Percentiles rank a stretch among this genome's conserved stretches.
These are phyloP conservation scores for Conomelus anceps DNA, from an alignment of 2,888 invertebrate genomes.

Conservation along the genomic window DNA sequence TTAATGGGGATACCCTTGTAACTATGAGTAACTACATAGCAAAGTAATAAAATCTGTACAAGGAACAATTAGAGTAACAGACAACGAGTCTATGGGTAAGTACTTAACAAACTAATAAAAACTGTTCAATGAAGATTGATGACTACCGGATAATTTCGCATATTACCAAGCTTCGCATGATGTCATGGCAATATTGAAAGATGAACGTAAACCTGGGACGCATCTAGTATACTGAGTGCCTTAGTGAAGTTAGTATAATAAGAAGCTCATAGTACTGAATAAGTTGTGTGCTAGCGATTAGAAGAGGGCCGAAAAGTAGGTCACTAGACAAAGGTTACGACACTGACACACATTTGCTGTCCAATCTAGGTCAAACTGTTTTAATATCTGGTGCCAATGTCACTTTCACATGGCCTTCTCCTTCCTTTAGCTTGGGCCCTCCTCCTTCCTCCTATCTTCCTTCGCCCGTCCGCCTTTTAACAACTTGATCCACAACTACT, in stretches of 20 bases:
- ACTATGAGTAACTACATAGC: too few species aligned
- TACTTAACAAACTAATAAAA: neutral
- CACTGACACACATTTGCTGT: neutral
- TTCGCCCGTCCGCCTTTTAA: neutral
- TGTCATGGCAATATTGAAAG: neutral
- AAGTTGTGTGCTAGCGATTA: neutral
- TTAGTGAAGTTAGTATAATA: neutral
- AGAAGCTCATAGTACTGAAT: neutral
- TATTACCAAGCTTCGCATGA: neutral
- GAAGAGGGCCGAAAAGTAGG: neutral
- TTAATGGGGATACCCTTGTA: too few species aligned
- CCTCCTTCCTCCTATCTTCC: neutral
- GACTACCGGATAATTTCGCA: neutral
- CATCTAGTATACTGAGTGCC: neutral
- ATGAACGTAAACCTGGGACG: neutral
- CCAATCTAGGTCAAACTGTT: neutral
- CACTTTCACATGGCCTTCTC: neutral
- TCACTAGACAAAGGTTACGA: neutral
- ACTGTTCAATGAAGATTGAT: neutral
- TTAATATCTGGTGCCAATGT: neutral
- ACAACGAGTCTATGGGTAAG: neutral
- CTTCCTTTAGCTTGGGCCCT: neutral
- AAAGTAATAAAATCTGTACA: too few species aligned
- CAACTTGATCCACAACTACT: neutral
- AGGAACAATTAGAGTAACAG: neutral